Evolutionary conservation across 1,140 invertebrate species (phyloP).

Genomic region (Orussus abietinus): DNA sequence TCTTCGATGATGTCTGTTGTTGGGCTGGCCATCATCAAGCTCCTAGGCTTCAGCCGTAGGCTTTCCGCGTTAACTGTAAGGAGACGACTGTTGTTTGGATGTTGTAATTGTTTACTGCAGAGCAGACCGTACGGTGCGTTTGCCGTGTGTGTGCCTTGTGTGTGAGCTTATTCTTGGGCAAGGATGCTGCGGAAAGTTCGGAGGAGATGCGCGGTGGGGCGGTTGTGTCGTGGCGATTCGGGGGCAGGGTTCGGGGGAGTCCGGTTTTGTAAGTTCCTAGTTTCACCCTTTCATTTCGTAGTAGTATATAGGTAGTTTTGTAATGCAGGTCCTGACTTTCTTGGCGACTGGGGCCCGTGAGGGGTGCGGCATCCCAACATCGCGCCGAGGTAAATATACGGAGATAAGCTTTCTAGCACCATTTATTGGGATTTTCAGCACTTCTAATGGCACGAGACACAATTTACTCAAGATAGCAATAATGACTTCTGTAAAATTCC

Average conservation of each 20-base stretch:
- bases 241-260: background rate
- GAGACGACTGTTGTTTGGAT: conserved; percentile 52
- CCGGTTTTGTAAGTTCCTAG: conserved; percentile 1
- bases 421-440: no score
- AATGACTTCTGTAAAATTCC: no score
- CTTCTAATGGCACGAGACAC: no score
- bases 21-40: no score
- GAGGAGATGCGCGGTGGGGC: background rate
- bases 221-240: conserved; percentile 7
- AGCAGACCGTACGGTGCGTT: conserved; percentile 26
- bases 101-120: conserved; percentile 33
- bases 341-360: background rate
- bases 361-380: no score
- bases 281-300: background rate
- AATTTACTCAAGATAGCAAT: no score
- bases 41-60: no score
- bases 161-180: no score
- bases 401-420: no score
- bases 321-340: background rate
- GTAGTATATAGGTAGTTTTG: background rate
- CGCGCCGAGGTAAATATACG: no score
- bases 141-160: conserved; percentile 1
- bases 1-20: no score
- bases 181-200: no score
- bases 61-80: conserved; percentile 39